Percentiles rank a stretch among this genome's conserved stretches.
Evolutionary conservation across 2,888 invertebrate species (phyloP).

Genomic region (Limenitis camilla): DNA sequence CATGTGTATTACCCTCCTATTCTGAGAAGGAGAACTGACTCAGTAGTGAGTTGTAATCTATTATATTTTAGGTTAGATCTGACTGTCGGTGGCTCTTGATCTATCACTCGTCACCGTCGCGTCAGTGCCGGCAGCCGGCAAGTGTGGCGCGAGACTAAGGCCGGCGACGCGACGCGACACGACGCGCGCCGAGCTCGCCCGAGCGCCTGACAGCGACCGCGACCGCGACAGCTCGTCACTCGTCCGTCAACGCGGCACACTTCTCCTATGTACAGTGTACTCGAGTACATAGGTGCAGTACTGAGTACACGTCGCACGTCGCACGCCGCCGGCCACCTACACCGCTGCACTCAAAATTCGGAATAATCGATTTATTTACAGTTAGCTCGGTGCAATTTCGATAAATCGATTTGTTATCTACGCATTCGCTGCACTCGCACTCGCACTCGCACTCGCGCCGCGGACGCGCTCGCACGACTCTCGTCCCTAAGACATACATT

Average conservation of each 20-base stretch:
- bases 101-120: too few species aligned
- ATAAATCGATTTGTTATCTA: conserved; percentile 30
- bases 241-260: conserved; percentile 61
- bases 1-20: too few species aligned
- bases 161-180: conserved; percentile 12
- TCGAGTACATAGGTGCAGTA: conserved; percentile 36
- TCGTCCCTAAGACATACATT: conserved; percentile 17
- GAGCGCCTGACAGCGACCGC: conserved; percentile 53
- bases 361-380: conserved; percentile 25
- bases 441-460: conserved; percentile 28
- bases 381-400: conserved; percentile 24
- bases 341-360: conserved; percentile 48
- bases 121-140: background rate
- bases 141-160: conserved; percentile 28
- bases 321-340: conserved; percentile 49
- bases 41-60: too few species aligned
- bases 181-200: conserved; percentile 45
- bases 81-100: too few species aligned
- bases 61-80: too few species aligned
- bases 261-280: conserved; percentile 34
- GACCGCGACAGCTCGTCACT: conserved; percentile 67
- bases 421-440: conserved; percentile 26
- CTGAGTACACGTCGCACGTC: too few species aligned
- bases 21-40: too few species aligned
- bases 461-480: conserved; percentile 22